phyloP scores from a whole-genome alignment of 2,113 vertebrate species.

The Sminthopsis crassicaudata region DNA sequence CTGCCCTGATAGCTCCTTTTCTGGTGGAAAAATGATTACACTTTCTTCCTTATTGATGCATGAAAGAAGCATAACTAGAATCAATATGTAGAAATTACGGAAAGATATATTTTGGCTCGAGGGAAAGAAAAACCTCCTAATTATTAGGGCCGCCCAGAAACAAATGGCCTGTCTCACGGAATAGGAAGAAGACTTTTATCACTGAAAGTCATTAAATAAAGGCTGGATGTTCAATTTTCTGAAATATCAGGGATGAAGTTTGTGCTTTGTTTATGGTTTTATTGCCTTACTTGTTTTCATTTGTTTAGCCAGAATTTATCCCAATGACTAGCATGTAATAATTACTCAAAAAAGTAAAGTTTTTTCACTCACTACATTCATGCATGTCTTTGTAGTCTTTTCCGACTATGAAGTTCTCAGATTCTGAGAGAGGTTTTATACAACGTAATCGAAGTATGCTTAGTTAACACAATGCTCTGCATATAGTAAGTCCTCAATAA shows the following conservation, averaged over 20 bases:
- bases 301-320: background rate
- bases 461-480: background rate
- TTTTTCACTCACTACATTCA: background rate
- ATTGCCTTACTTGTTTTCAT: background rate
- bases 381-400: background rate
- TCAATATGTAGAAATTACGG: background rate
- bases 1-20: too few species aligned
- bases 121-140: background rate
- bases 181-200: background rate
- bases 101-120: background rate
- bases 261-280: background rate
- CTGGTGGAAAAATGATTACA: too few species aligned
- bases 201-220: background rate
- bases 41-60: background rate
- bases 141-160: background rate
- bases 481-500: background rate
- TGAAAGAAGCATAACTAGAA: background rate
- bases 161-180: background rate
- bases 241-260: background rate
- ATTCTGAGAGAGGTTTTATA: background rate
- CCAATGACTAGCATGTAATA: background rate
- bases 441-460: background rate
- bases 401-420: background rate
- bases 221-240: background rate
- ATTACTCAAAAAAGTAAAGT: background rate